These are phyloP conservation scores for Drosophila ironensis DNA, from an alignment of 1,140 invertebrate genomes.

Conservation along the genomic window DNA sequence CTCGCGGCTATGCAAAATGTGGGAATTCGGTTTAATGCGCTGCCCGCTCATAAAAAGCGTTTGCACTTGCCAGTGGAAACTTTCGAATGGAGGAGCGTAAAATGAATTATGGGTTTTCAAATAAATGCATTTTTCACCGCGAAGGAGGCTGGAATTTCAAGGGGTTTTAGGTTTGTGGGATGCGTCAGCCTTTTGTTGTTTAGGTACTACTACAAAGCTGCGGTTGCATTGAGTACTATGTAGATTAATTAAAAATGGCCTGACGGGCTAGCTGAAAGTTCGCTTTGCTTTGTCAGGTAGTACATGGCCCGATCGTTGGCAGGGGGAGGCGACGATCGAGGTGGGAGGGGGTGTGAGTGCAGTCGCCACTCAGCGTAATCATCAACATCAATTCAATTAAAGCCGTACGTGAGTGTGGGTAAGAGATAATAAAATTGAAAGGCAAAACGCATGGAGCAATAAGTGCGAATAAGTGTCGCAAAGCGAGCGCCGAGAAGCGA, in stretches of 20 bases:
- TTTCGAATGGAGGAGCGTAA: no score
- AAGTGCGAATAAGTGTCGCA: conserved; percentile 40
- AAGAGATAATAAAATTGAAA: conserved; percentile 43
- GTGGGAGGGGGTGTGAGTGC: conserved; percentile 21
- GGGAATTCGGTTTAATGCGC: conserved; percentile 10
- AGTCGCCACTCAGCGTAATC: conserved; percentile 51
- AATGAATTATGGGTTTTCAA: no score
- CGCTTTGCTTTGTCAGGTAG: conserved; percentile 35
- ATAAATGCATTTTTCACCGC: no score
- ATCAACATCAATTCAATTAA: conserved; percentile 64
- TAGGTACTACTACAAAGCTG: conserved; percentile 16
- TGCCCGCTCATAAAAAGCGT: conserved; percentile 21
- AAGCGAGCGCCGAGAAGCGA: conserved; percentile 27
- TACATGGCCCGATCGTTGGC: conserved; percentile 11
- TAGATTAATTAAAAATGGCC: conserved; percentile 61
- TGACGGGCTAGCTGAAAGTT: conserved; percentile 17
- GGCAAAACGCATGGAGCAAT: conserved; percentile 38
- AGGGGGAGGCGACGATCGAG: neutral
- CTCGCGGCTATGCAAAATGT: conserved; percentile 40
- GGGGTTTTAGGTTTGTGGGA: no score
- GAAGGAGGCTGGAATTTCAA: no score
- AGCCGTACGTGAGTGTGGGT: conserved; percentile 13
- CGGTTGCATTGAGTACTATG: conserved; percentile 48
- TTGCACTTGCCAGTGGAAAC: conserved; percentile 13
- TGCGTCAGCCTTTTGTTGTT: conserved; percentile 9